These are phyloP conservation scores for Zaprionus nigranus DNA, from an alignment of 1,140 invertebrate species.

Conservation along the genomic window DNA sequence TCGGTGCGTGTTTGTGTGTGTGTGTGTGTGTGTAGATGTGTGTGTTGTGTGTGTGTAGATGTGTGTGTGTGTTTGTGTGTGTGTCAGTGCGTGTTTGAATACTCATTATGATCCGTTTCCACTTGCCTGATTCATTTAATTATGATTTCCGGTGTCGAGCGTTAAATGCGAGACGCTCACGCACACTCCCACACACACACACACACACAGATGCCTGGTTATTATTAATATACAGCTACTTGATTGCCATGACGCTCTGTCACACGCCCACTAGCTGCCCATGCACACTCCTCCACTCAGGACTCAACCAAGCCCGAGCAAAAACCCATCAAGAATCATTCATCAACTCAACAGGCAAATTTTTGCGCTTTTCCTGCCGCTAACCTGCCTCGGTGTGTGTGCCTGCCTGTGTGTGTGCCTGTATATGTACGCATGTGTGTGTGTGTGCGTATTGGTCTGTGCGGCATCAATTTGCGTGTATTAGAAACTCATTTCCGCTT, in stretches of 20 bases:
- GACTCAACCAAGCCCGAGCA: not conserved
- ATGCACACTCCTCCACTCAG: not conserved
- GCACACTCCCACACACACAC: slow-evolving; percentile 16
- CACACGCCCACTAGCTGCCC: slow-evolving; percentile 15
- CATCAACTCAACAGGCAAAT: slow-evolving; percentile 67
- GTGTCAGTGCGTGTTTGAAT: not conserved
- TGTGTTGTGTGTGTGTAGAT: not conserved
- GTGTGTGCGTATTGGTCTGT: slow-evolving; percentile 25
- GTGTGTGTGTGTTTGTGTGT: not conserved
- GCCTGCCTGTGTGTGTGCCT: not conserved
- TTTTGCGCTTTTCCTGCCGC: slow-evolving; percentile 50
- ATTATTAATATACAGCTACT: slow-evolving; percentile 57
- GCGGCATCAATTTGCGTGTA: slow-evolving; percentile 71
- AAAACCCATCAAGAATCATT: slow-evolving; percentile 60
- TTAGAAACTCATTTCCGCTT: slow-evolving; percentile 79
- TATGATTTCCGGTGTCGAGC: slow-evolving; percentile 69
- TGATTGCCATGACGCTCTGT: slow-evolving; percentile 48
- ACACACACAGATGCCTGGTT: slow-evolving; percentile 17
- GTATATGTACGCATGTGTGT: slow-evolving; percentile 1
- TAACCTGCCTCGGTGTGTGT: slow-evolving; percentile 8
- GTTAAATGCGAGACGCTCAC: slow-evolving; percentile 23
- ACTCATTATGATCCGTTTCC: slow-evolving; percentile 60
- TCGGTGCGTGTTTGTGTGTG: not conserved
- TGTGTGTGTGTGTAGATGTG: not conserved
- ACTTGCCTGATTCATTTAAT: slow-evolving; percentile 74